A percentile compares a stretch with the other conserved stretches of the same genome.
These are phyloP conservation scores for Australoheros scitulus DNA, from an alignment of 2,113 vertebrate species.

Conservation along the genomic window DNA sequence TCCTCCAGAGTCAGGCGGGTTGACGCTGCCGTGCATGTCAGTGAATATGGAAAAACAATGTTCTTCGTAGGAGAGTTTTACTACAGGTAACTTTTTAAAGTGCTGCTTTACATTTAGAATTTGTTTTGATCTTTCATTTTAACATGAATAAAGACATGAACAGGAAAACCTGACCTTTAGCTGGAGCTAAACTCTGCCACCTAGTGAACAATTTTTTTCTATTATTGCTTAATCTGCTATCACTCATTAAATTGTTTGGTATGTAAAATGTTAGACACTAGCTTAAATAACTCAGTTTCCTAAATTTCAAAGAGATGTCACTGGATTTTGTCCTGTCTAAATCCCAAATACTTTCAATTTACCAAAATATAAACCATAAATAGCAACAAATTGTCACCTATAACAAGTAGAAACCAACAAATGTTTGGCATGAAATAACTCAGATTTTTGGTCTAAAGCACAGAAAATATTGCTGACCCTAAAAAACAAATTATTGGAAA, in stretches of 20 bases:
- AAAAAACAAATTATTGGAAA: neutral
- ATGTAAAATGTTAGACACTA: neutral
- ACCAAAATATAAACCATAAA: neutral
- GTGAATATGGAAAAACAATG: constrained; percentile 64
- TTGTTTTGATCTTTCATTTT: neutral
- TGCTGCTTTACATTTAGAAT: neutral
- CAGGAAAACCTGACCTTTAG: neutral
- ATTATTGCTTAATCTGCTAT: neutral
- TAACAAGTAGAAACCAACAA: neutral
- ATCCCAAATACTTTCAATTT: neutral
- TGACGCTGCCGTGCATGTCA: constrained; percentile 70
- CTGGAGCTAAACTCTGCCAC: neutral
- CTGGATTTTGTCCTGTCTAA: neutral
- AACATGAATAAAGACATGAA: neutral
- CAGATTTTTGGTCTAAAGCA: neutral
- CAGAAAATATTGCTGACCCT: too few relatives aligned
- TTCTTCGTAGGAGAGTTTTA: constrained; percentile 73
- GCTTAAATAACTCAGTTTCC: neutral
- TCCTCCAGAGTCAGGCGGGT: constrained; percentile 61
- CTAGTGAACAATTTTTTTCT: neutral
- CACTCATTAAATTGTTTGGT: neutral
- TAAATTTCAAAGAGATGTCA: too few relatives aligned
- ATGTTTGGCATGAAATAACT: neutral
- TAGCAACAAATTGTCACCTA: neutral
- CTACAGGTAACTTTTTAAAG: constrained; percentile 66